These are phyloP conservation scores for Trachurus trachurus DNA, from an alignment of 2,797 vertebrate species.

Conservation along the genomic window DNA sequence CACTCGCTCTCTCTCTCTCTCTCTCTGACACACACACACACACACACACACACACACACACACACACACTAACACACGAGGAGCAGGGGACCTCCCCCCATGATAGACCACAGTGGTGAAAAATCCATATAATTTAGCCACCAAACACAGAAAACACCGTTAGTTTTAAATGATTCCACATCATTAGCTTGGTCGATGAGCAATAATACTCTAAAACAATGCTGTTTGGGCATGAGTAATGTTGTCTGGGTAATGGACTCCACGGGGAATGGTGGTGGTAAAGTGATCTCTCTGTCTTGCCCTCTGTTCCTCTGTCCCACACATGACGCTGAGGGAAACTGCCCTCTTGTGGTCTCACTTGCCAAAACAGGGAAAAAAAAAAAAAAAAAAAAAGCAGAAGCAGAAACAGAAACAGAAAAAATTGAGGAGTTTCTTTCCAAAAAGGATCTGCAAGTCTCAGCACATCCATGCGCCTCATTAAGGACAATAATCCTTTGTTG, in stretches of 20 bases:
- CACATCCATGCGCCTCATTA: constrained; percentile 62
- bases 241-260: constrained; percentile 68
- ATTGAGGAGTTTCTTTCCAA: constrained; percentile 49
- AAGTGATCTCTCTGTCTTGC: constrained; percentile 63
- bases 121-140: constrained; percentile 73
- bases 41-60: background rate
- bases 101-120: constrained; percentile 52
- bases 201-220: constrained; percentile 71
- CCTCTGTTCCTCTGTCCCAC: constrained; percentile 49
- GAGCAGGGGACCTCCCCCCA: constrained; percentile 4
- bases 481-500: constrained; percentile 61
- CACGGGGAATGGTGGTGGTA: constrained; percentile 54
- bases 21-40: constrained; percentile 2
- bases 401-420: constrained; percentile 22
- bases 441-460: constrained; percentile 52
- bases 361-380: constrained; percentile 29
- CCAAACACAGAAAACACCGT: constrained; percentile 68
- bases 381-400: background rate
- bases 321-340: constrained; percentile 69
- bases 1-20: background rate
- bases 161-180: constrained; percentile 80
- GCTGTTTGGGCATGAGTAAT: constrained; percentile 72
- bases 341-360: constrained; percentile 84
- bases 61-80: background rate
- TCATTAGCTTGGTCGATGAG: constrained; percentile 76